phyloP scores from a whole-genome alignment of 2,888 invertebrate genomes.

The Drosophila kuntzei region DNA sequence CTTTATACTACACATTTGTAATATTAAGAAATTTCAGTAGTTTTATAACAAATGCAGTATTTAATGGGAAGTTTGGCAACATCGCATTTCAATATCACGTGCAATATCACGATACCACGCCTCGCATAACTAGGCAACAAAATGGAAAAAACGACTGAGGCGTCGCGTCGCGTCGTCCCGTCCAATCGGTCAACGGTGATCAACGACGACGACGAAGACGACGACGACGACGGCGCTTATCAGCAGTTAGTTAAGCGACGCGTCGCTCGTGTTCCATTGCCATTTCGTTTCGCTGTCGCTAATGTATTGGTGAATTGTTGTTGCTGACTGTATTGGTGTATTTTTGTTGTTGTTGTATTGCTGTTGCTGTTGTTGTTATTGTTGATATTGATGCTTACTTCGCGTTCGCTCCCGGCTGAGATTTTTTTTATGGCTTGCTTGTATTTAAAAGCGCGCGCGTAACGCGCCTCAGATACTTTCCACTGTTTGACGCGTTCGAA shows the following conservation, averaged over 20 bases:
- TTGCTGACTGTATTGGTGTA: not conserved
- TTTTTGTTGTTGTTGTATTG: not conserved
- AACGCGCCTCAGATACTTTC: slow-evolving; percentile 77
- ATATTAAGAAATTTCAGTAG: not conserved
- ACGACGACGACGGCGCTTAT: slow-evolving; percentile 29
- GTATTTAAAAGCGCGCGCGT: slow-evolving; percentile 76
- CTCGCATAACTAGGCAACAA: slow-evolving; percentile 32
- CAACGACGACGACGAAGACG: slow-evolving; percentile 1
- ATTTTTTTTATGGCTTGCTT: slow-evolving; percentile 38
- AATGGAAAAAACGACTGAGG: not conserved
- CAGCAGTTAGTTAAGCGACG: slow-evolving; percentile 18
- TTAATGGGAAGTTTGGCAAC: slow-evolving; percentile 1
- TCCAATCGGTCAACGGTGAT: slow-evolving; percentile 32
- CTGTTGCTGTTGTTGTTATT: slow-evolving; percentile 16
- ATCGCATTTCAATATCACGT: not conserved
- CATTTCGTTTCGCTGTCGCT: slow-evolving; percentile 34
- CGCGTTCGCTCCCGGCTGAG: slow-evolving; percentile 33
- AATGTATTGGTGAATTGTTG: slow-evolving; percentile 2
- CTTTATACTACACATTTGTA: too few relatives aligned
- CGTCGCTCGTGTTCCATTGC: slow-evolving; percentile 41
- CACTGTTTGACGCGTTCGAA: slow-evolving; percentile 76
- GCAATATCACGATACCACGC: slow-evolving; percentile 5
- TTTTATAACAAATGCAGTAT: not conserved
- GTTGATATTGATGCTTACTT: slow-evolving; percentile 40
- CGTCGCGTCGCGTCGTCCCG: not conserved